These are phyloP conservation scores for Maccullochella peelii DNA, from an alignment of 2,113 vertebrate species.

Conservation along the genomic window DNA sequence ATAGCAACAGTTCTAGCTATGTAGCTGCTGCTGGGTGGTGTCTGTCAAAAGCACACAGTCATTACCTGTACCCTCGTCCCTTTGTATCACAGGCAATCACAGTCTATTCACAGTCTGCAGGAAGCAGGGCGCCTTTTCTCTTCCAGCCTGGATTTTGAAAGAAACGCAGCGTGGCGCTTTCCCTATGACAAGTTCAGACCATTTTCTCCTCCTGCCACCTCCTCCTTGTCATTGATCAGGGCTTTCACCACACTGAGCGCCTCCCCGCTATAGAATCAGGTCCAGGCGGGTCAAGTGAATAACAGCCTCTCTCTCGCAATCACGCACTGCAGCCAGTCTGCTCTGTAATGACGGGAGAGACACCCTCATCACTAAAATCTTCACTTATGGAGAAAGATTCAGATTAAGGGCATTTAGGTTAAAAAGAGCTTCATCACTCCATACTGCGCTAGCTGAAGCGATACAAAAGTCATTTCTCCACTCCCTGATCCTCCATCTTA, in stretches of 20 bases:
- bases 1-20: slow-evolving; percentile 58
- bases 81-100: slow-evolving; percentile 75
- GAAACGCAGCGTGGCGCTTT: slow-evolving; percentile 55
- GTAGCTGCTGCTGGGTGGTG: slow-evolving; percentile 65
- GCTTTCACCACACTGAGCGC: slow-evolving; percentile 20
- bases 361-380: slow-evolving; percentile 45
- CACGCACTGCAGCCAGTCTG: slow-evolving; percentile 30
- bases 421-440: slow-evolving; percentile 32
- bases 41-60: slow-evolving; percentile 64
- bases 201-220: slow-evolving; percentile 48
- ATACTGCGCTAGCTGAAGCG: slow-evolving; percentile 13
- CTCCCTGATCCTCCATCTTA: slow-evolving; percentile 28
- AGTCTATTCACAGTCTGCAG: slow-evolving; percentile 68
- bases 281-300: slow-evolving; percentile 58
- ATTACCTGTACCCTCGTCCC: slow-evolving; percentile 69
- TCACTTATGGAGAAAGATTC: slow-evolving; percentile 47
- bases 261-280: slow-evolving; percentile 48
- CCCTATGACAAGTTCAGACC: slow-evolving; percentile 56
- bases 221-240: slow-evolving; percentile 57
- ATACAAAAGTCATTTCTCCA: slow-evolving; percentile 37
- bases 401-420: slow-evolving; percentile 57
- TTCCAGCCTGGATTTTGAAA: slow-evolving; percentile 52
- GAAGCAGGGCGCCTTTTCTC: slow-evolving; percentile 45
- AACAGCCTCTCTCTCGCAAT: slow-evolving; percentile 57
- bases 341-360: slow-evolving; percentile 22